These are phyloP conservation scores for Sarotherodon lohbergeri DNA, from an alignment of 2,113 vertebrate genomes.

Conservation along the genomic window DNA sequence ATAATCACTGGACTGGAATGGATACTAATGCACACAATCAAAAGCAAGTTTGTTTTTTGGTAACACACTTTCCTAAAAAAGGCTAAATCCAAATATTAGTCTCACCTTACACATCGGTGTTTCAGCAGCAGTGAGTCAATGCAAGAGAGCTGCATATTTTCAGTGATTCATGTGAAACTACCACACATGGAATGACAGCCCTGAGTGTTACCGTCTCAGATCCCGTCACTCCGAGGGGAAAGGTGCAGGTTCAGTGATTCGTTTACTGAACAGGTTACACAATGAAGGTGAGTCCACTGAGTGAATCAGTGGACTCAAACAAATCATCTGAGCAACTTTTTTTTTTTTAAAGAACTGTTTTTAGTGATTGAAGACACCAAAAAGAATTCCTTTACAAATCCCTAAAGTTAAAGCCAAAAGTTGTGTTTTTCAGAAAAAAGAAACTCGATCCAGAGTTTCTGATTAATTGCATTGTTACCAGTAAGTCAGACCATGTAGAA, in stretches of 20 bases:
- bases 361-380: background rate
- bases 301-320: background rate
- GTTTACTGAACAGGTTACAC: background rate
- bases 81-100: background rate
- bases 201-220: background rate
- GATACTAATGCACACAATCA: background rate
- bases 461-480: slow-evolving; percentile 31
- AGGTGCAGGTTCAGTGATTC: background rate
- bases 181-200: background rate
- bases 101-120: background rate
- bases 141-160: background rate
- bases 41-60: background rate
- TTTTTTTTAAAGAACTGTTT: background rate
- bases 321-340: background rate
- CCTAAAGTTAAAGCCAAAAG: background rate
- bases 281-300: background rate
- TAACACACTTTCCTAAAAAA: background rate
- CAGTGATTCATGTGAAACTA: background rate
- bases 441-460: background rate
- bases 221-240: background rate
- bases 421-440: background rate
- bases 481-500: background rate
- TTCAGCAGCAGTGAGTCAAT: background rate
- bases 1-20: background rate
- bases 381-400: background rate